These are phyloP conservation scores for Dreissena polymorpha DNA, from an alignment of 1,140 invertebrate species.

Conservation along the genomic window DNA sequence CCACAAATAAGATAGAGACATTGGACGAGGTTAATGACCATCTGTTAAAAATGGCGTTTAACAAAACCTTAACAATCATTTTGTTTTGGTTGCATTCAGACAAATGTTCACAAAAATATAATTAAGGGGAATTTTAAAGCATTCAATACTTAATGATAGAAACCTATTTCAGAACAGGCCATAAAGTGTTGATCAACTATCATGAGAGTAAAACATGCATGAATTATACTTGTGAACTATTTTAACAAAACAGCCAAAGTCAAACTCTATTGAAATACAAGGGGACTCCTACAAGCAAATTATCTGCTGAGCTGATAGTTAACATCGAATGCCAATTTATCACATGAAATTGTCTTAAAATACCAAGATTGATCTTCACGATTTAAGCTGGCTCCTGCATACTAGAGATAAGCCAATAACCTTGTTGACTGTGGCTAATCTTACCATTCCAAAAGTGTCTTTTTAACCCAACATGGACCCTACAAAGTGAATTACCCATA, in stretches of 20 bases:
- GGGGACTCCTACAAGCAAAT: slow-evolving; percentile 45
- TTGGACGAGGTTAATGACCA: too few relatives aligned
- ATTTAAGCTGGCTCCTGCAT: slow-evolving; percentile 42
- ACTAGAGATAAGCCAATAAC: slow-evolving; percentile 36
- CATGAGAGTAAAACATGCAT: neutral
- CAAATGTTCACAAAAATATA: too few relatives aligned
- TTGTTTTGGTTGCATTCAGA: too few relatives aligned
- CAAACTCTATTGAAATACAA: neutral
- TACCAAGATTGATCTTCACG: slow-evolving; percentile 51
- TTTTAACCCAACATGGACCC: neutral
- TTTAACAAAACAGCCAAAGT: neutral
- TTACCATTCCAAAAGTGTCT: slow-evolving; percentile 46
- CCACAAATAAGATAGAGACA: too few relatives aligned
- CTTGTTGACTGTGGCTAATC: slow-evolving; percentile 34
- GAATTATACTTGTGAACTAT: neutral
- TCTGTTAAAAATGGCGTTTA: too few relatives aligned
- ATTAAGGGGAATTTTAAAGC: too few relatives aligned
- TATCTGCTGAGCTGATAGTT: slow-evolving; percentile 20
- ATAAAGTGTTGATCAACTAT: neutral
- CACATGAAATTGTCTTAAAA: slow-evolving; percentile 52
- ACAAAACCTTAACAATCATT: too few relatives aligned
- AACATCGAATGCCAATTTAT: slow-evolving; percentile 36
- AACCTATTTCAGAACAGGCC: too few relatives aligned
- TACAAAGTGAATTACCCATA: neutral
- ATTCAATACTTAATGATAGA: too few relatives aligned